Evolutionary conservation across 2,797 vertebrate species (phyloP), one percentile per base, ranked within the genome.

Genomic region (Galaxias olidus): DNA sequence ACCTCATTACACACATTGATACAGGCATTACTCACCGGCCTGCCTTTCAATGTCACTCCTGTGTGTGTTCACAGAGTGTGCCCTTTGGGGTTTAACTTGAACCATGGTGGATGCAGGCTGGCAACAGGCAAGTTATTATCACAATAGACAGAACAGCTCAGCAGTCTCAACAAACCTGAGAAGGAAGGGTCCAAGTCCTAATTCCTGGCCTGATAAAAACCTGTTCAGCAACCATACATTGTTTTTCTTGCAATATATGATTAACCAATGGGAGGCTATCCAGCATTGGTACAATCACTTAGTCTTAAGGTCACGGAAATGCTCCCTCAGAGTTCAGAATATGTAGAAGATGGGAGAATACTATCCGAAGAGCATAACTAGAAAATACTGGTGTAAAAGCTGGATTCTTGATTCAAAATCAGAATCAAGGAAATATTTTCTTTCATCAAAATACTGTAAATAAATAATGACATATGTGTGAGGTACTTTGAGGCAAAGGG

Each of bases 211-310:
- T 76, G 83, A 87, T 84, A 81, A 86, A 43, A 69, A 60, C 57
- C 71, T 1, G 62, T 66, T 71, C 69, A 68, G 59, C 61, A 55
- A 79, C 51, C 77, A 66, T 61, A 59, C 65, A 18, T 61, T 84
- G 85, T 83, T 88, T 76, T 82, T 66, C 68, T 56, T 81, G 68
- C 78, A 71, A 85, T 89, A 72, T n/a, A 88, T 89, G 82, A 91
- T 88, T 89, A 90, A 90, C 87, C 59, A 84, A 78, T 63, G 50
- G 52, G 47, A 68, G 59, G 53, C n/a, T 69, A 77, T 51, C 59
- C 50, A 59, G 59, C 59, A 30, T 6, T 55, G 10, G 60, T 68
- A 58, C 76, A 74, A 73, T 45, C 48, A 52, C 20, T 19, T 14
- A 10, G 10, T 59, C 47, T 52, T 68, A 1, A 63, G 9, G 4